Percentiles rank a stretch among this genome's conserved stretches.
phyloP scores from a whole-genome alignment of 2,113 vertebrate species.

The Pituophis catenifer region DNA sequence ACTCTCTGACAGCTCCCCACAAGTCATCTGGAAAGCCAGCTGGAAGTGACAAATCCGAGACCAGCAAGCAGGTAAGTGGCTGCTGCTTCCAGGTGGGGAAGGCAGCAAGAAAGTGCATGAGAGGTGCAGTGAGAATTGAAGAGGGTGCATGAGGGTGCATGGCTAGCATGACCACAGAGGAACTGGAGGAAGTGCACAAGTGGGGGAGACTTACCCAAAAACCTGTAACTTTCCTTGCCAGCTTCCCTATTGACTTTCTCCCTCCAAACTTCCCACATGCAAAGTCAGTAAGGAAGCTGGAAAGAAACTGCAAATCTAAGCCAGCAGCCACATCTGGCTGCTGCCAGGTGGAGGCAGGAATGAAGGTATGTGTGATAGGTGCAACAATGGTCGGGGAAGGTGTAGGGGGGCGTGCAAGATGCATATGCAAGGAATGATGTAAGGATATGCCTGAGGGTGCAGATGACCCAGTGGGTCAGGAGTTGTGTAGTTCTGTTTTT shows the following conservation, averaged over 20 bases:
- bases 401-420: too few species aligned
- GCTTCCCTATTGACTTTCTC: background rate
- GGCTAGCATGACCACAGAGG: background rate
- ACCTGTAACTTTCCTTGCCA: background rate
- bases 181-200: background rate
- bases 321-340: too few species aligned
- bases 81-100: background rate
- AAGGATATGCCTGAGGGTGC: too few species aligned
- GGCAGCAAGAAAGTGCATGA: background rate
- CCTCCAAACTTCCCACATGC: too few species aligned
- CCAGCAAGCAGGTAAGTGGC: too few species aligned
- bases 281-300: background rate
- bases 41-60: background rate
- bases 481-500: background rate
- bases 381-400: too few species aligned
- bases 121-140: background rate
- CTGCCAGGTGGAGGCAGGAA: too few species aligned
- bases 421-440: too few species aligned
- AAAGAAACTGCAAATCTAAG: background rate
- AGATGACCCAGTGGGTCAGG: too few species aligned
- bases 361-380: too few species aligned
- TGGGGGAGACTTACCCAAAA: background rate
- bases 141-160: background rate
- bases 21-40: background rate
- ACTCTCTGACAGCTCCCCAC: background rate